phyloP scores from a whole-genome alignment of 92 coral and sea anemone genomes.

The Epizoanthus fatuus region DNA sequence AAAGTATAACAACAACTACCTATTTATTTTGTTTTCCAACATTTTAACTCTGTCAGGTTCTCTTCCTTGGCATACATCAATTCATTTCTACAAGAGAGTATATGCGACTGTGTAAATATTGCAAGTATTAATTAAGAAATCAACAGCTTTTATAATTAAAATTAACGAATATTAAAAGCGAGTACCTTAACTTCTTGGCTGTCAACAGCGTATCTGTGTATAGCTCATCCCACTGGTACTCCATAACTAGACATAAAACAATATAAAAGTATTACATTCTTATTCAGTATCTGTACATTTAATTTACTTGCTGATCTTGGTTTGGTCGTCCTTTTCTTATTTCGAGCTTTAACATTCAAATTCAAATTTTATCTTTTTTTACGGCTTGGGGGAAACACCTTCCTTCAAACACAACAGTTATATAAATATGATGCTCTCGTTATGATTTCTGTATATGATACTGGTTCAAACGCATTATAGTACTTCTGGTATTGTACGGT shows the following conservation, averaged over 20 bases:
- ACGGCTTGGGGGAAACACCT: no score
- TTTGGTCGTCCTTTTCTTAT: no score
- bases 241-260: slow-evolving; percentile 1
- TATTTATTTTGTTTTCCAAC: slow-evolving; percentile 6
- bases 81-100: slow-evolving; percentile 11
- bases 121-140: background rate
- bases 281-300: no score
- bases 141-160: background rate
- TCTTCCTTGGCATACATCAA: slow-evolving; percentile 27
- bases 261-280: background rate
- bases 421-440: no score
- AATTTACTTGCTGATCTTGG: no score
- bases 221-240: slow-evolving; percentile 28
- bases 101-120: background rate
- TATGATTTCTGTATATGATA: no score
- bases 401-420: no score
- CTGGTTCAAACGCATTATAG: no score
- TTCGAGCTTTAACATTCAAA: no score
- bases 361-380: no score
- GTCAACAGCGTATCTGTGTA: slow-evolving; percentile 11
- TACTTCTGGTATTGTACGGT: no score
- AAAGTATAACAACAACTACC: background rate
- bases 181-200: slow-evolving; percentile 11
- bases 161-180: background rate
- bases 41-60: slow-evolving; percentile 2